Evolutionary conservation across 2,888 invertebrate genomes (phyloP).

Genomic region (Dynastes tityus): DNA sequence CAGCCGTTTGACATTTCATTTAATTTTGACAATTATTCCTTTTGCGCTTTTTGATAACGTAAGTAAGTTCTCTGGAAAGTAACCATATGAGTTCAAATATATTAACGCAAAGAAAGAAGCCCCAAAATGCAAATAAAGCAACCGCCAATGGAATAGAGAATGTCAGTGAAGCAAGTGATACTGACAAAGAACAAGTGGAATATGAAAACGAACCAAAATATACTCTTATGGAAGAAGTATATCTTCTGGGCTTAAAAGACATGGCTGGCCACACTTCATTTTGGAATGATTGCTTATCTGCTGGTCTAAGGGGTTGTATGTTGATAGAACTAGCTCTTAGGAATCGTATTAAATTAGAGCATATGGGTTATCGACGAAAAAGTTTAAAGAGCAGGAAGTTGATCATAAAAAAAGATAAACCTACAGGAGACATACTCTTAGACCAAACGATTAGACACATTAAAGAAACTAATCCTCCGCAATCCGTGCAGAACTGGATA

Average conservation of each 20-base stretch:
- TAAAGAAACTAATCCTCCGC: constrained; percentile 94
- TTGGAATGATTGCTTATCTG: constrained; percentile 99
- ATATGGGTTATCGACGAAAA: constrained; percentile 92
- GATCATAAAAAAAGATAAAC: constrained; percentile 84
- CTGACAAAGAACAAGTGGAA: constrained; percentile 3
- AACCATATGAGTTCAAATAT: constrained; percentile 19
- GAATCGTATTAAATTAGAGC: constrained; percentile 93
- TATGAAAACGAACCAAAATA: constrained; percentile 86
- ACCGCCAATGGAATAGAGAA: neutral
- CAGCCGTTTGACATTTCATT: constrained; percentile 4
- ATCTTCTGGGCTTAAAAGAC: constrained; percentile 97
- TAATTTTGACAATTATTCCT: constrained; percentile 23
- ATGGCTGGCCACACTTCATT: constrained; percentile 99
- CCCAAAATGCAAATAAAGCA: constrained; percentile 4
- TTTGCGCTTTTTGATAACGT: neutral
- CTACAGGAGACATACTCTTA: constrained; percentile 93
- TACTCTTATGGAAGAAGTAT: constrained; percentile 99
- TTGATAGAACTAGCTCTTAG: constrained; percentile 93
- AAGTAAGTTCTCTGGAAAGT: neutral
- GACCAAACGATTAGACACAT: constrained; percentile 94
- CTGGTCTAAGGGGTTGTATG: constrained; percentile 95
- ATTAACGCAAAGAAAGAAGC: constrained; percentile 44
- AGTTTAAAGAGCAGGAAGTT: constrained; percentile 87
- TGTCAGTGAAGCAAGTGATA: constrained; percentile 72
- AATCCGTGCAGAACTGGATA: constrained; percentile 96